Percentiles rank a stretch among this genome's conserved stretches.
Evolutionary conservation across 1,140 invertebrate species (phyloP).

Genomic region (Mesaphorura yosii): DNA sequence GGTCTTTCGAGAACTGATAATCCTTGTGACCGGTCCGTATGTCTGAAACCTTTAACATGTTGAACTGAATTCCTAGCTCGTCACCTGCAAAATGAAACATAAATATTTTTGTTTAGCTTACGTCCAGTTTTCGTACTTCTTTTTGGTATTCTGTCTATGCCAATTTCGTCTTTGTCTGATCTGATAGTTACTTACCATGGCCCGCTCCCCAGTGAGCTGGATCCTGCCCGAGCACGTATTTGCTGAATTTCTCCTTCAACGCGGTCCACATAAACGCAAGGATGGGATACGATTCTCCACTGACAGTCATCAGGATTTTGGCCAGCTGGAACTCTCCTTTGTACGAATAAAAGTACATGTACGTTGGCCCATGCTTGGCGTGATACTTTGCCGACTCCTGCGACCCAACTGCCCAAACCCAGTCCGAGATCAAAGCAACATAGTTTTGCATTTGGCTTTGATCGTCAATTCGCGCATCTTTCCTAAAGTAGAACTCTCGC

Average conservation of each 20-base stretch:
- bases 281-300: neutral
- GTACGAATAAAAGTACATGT: conserved; percentile 14
- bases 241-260: neutral
- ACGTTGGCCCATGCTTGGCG: neutral
- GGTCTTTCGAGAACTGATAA: conserved; percentile 19
- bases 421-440: conserved; percentile 12
- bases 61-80: conserved; percentile 12
- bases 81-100: conserved; percentile 6
- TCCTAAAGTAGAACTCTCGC: conserved; percentile 20
- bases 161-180: conserved; percentile 3
- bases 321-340: conserved; percentile 6
- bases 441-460: conserved; percentile 3
- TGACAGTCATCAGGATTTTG: conserved; percentile 11
- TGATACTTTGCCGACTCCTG: conserved; percentile 4
- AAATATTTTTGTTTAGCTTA: neutral
- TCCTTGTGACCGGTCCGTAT: conserved; percentile 10
- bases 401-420: conserved; percentile 5
- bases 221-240: conserved; percentile 3
- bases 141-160: neutral
- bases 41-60: conserved; percentile 2
- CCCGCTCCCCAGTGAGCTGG: conserved; percentile 10
- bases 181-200: too few relatives aligned
- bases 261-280: conserved; percentile 3
- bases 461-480: neutral
- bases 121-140: too few relatives aligned